Evolutionary conservation across 2,888 invertebrate species (phyloP).

Genomic region (Xestia ashworthii): DNA sequence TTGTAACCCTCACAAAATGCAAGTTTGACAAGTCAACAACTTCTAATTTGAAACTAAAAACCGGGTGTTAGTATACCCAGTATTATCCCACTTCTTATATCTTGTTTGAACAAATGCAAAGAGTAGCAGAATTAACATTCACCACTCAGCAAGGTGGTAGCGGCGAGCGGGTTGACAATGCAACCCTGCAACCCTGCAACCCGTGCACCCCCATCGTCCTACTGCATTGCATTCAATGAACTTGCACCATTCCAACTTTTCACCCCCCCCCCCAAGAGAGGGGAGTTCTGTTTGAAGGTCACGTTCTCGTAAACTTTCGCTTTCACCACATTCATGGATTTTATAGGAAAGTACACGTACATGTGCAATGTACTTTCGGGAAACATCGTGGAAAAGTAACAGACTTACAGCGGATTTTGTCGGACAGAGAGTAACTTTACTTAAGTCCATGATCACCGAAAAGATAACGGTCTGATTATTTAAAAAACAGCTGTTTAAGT

Average conservation of each 20-base stretch:
- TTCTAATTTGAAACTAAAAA: not conserved
- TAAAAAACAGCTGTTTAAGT: no score
- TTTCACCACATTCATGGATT: slow-evolving; percentile 45
- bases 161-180: not conserved
- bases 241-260: slow-evolving; percentile 24
- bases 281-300: slow-evolving; percentile 24
- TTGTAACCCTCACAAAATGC: not conserved
- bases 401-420: not conserved
- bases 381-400: not conserved
- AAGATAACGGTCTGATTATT: no score
- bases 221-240: slow-evolving; percentile 38
- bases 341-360: not conserved
- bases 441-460: no score
- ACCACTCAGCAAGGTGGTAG: not conserved
- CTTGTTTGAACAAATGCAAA: not conserved
- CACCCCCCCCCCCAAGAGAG: slow-evolving; percentile 8
- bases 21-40: not conserved
- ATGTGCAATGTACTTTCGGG: slow-evolving; percentile 25
- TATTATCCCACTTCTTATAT: not conserved
- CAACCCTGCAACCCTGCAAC: slow-evolving; percentile 46
- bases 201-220: slow-evolving; percentile 29
- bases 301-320: slow-evolving; percentile 23
- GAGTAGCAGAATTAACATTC: not conserved
- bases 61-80: not conserved
- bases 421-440: not conserved